Conservation (phyloP, 2,113 vertebrate species). For the Poeciliopsis turrubarensis region DNA sequence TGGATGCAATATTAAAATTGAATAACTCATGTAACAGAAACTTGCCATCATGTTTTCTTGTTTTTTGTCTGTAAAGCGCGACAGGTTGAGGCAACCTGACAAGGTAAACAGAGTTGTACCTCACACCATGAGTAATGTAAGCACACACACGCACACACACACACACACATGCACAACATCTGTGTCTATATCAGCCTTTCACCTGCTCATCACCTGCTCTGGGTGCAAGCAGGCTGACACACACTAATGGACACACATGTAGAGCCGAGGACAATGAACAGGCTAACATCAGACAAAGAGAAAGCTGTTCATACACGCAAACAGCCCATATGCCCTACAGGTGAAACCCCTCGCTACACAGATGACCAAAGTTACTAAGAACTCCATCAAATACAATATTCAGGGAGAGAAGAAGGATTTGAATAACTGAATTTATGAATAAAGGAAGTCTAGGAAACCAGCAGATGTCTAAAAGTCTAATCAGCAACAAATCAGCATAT, state of each 20-base stretch:
- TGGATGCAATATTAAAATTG: background rate
- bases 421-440: background rate
- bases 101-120: constrained; percentile 17
- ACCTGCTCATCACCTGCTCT: constrained; percentile 75
- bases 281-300: constrained; percentile 51
- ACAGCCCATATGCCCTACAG: constrained; percentile 36
- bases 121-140: constrained; percentile 6
- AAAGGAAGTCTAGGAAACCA: background rate
- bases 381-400: background rate
- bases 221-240: constrained; percentile 30
- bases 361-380: background rate
- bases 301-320: constrained; percentile 54
- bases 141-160: background rate
- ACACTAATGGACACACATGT: constrained; percentile 32
- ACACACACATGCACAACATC: constrained; percentile 37
- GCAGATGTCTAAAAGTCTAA: too few relatives aligned
- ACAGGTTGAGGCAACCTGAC: background rate
- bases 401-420: background rate
- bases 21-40: background rate
- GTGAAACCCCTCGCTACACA: constrained; percentile 11
- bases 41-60: too few relatives aligned
- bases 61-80: background rate
- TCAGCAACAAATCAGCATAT: background rate
- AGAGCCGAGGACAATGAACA: constrained; percentile 53
- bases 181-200: constrained; percentile 61